Evolutionary conservation across 2,113 vertebrate species (phyloP).

Genomic region (Saimiri boliviensis): DNA sequence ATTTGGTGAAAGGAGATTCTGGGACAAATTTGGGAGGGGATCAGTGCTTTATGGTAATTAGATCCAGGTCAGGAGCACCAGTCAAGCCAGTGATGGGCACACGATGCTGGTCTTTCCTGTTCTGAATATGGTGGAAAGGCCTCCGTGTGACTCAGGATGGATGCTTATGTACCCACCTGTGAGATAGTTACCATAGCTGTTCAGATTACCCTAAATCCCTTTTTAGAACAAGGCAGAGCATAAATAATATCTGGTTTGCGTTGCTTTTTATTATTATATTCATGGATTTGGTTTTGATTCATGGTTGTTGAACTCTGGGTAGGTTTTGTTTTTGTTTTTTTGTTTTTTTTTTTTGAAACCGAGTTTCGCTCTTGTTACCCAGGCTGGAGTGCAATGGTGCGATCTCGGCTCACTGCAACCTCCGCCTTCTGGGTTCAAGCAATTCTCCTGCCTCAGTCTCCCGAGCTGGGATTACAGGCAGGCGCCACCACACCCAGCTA

Average conservation of each 20-base stretch:
- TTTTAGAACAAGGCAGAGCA: background rate
- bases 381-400: too few relatives aligned
- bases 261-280: background rate
- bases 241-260: background rate
- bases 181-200: background rate
- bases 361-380: too few relatives aligned
- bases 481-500: too few relatives aligned
- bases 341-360: too few relatives aligned
- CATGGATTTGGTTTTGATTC: background rate
- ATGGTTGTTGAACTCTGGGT: background rate
- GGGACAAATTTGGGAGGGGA: background rate
- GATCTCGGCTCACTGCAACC: too few relatives aligned
- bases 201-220: background rate
- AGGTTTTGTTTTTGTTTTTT: too few relatives aligned
- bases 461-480: too few relatives aligned
- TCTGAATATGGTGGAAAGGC: background rate
- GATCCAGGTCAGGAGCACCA: background rate
- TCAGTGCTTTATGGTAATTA: background rate
- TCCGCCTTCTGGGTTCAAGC: too few relatives aligned
- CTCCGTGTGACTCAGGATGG: background rate
- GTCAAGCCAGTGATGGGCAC: background rate
- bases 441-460: too few relatives aligned
- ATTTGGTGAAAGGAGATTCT: background rate
- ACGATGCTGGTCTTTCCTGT: background rate
- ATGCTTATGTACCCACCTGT: background rate